Evolutionary conservation across 1,140 invertebrate genomes (phyloP), one percentile per base, ranked within the genome.

Genomic region (Scylla paramamosain): DNA sequence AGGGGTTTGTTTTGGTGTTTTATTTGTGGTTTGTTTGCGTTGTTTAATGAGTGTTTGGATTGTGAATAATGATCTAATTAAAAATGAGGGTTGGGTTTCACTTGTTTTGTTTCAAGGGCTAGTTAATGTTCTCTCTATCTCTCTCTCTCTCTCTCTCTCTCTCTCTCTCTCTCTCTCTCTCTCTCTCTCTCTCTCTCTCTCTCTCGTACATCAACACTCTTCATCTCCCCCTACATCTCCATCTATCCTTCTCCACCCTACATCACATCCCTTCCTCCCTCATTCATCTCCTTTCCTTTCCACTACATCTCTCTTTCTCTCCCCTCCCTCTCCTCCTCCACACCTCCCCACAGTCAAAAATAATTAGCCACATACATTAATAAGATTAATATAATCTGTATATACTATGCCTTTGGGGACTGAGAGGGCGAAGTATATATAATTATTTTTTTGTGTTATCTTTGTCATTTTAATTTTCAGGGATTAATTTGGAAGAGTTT

Each of bases 101-200:
- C n/a, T n/a, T n/a, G n/a, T n/a, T n/a, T n/a, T n/a, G n/a, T n/a
- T n/a, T n/a, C n/a, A n/a, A n/a, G n/a, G n/a, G n/a, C n/a, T 6
- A 31, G 4, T 31, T 16, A 31, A 3, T 87, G 16, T 87, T 87
- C 86, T 4, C 29, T 32, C 14, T 4, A n/a, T n/a, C n/a, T 46
- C n/a, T 25, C 25, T 32, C 31, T 6, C 31, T 88, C 31, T 32
- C 28, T 32, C 86, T 32, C 86, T 88, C 86, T 88, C 86, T 88
- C 86, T 88, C 86, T 88, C 86, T 88, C 86, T 88, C 86, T 88
- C 86, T 88, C 86, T 88, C 86, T 88, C 86, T 88, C 86, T 88
- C 86, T 88, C 86, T 88, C 86, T 88, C 86, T 88, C 86, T 88
- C 86, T 88, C 86, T 88, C 86, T 88, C 86, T 88, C 86, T 88